Percentiles rank a stretch among this genome's conserved stretches.
These are phyloP conservation scores for Mercenaria mercenaria DNA, from an alignment of 1,140 invertebrate genomes.

Conservation along the genomic window DNA sequence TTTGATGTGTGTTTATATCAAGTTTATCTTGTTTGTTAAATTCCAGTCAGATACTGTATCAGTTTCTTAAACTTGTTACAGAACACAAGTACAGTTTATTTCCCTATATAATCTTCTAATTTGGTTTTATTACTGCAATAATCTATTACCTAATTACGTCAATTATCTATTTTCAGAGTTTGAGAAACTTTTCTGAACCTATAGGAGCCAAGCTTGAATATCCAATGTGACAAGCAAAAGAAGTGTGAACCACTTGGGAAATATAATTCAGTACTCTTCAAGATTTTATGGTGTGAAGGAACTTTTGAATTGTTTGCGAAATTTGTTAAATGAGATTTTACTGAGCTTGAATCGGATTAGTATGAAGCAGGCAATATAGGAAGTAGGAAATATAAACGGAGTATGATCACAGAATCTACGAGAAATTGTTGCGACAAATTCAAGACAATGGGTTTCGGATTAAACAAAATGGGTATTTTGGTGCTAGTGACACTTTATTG, in stretches of 20 bases:
- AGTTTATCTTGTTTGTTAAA: too few relatives aligned
- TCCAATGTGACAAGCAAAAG: background rate
- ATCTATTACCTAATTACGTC: slow-evolving; percentile 1
- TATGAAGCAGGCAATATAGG: background rate
- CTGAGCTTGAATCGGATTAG: background rate
- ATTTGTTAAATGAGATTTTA: background rate
- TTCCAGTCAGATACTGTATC: too few relatives aligned
- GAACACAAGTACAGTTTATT: too few relatives aligned
- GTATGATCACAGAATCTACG: background rate
- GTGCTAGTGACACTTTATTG: slow-evolving; percentile 3
- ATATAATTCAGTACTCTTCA: background rate
- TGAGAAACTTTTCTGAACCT: background rate
- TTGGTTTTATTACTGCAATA: background rate
- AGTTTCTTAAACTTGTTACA: too few relatives aligned
- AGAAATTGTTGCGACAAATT: background rate
- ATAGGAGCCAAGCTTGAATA: background rate
- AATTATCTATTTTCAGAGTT: slow-evolving; percentile 28
- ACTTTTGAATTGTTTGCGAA: background rate
- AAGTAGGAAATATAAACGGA: background rate
- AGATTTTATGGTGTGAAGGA: too few relatives aligned
- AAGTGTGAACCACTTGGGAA: background rate
- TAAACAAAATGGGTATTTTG: background rate
- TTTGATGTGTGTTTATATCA: too few relatives aligned
- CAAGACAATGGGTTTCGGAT: background rate
- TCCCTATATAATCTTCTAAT: background rate